A percentile compares a stretch with the other conserved stretches of the same genome.
phyloP scores from a whole-genome alignment of 1,140 invertebrate species.

The Conus betulinus region DNA sequence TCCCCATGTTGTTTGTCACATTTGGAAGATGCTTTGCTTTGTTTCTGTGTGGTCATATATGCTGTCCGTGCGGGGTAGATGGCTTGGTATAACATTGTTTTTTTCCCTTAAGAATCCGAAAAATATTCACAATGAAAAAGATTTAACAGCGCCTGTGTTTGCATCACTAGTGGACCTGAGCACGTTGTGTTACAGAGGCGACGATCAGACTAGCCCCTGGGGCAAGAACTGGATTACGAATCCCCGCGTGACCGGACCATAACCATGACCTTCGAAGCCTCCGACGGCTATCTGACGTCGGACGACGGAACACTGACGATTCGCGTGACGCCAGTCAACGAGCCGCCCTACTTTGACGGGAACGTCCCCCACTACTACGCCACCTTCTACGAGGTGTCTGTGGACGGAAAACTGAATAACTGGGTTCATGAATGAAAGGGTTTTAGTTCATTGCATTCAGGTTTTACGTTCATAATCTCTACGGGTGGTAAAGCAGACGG shows the following conservation, averaged over 20 bases:
- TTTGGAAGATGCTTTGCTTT: too few relatives aligned
- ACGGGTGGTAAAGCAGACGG: too few relatives aligned
- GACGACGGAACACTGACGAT: background rate
- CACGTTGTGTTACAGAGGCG: background rate
- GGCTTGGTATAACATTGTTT: too few relatives aligned
- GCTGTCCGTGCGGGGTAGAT: too few relatives aligned
- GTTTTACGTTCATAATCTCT: background rate
- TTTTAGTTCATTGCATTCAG: background rate
- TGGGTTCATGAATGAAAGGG: too few relatives aligned
- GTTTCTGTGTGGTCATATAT: too few relatives aligned
- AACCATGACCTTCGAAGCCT: slow-evolving; percentile 2
- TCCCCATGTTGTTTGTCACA: too few relatives aligned
- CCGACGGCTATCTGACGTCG: slow-evolving; percentile 28
- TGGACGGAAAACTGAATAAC: background rate
- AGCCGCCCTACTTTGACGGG: slow-evolving; percentile 17
- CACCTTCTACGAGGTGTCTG: slow-evolving; percentile 15
- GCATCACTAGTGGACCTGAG: too few relatives aligned
- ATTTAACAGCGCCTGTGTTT: too few relatives aligned
- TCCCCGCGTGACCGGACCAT: background rate
- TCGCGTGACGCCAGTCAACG: slow-evolving; percentile 19
- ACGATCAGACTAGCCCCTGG: slow-evolving; percentile 1
- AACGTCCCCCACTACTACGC: background rate
- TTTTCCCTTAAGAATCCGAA: too few relatives aligned
- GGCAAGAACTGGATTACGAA: slow-evolving; percentile 24
- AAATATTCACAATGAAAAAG: too few relatives aligned